Base-by-base conservation (phyloP, 2,888 invertebrate genomes). In the Agrypnus murinus region DNA sequence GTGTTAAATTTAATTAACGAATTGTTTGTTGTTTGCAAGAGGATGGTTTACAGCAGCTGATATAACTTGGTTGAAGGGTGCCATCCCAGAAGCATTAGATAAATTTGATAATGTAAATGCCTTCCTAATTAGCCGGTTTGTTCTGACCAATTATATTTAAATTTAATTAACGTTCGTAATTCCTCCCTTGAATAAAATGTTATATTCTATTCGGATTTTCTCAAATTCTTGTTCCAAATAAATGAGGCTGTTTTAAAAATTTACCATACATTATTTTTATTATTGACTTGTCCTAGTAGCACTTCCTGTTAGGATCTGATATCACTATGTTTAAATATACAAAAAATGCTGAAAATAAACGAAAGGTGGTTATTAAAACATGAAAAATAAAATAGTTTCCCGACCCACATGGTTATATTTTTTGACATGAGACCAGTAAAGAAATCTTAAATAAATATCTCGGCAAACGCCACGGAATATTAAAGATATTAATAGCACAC, bases 401-500 rank as follows among this genome's bases (percentile, higher is more conserved):
- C 50, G 14, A 10, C 55, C 65, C 57, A 55, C 48, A 25, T 36
- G 43, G 9, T 19, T 10, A 36, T 36, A 62, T 62, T 64, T 53
- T 53, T 53, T 32, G 53, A 40, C 62, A 48, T 31, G 53, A 50
- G 31, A 46, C 43, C 50, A 55, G 31, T 46, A 34, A n/a, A 45
- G 36, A 15, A 58, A 65, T 43, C 65, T 46, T 53, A 64, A 53
- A 62, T 48, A 48, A 48, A 53, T 38, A 65, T 53, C 55, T 65
- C 25, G 36, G 36, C 40, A 36, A 58, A 58, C 45, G 45, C 65
- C 34, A 65, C 55, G 40, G 38, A 55, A 45, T 58, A 45, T 58
- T 46, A 57, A 43, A 15, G 65, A 46, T 65, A 67, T 67, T 67
- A 67, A 60, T 67, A 67, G 40, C 43, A 31, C 48, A 31, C 36